Evolutionary conservation across 1,140 invertebrate genomes (phyloP).

Genomic region (Brachionus rubens): DNA sequence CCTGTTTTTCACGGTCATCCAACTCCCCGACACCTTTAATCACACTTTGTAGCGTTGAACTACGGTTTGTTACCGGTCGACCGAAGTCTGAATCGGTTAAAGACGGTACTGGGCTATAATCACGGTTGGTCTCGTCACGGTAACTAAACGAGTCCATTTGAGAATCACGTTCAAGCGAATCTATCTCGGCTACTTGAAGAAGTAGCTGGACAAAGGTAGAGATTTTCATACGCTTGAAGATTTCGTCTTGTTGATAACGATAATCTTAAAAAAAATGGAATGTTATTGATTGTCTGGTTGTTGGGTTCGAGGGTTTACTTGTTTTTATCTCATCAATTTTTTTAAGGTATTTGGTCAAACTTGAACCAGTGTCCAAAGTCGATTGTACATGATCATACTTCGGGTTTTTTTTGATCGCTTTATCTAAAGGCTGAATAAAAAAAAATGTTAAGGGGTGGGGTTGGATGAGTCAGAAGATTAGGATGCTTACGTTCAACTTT

Average conservation of each 20-base stretch:
- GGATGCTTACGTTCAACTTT: constrained; percentile 36
- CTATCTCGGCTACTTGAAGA: constrained; percentile 46
- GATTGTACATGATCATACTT: constrained; percentile 58
- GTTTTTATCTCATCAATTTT: constrained; percentile 58
- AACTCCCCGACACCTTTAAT: constrained; percentile 59
- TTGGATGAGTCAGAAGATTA: too few species aligned
- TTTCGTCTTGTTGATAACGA: constrained; percentile 56
- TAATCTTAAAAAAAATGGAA: constrained; percentile 25
- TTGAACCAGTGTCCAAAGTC: constrained; percentile 58
- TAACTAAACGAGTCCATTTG: not conserved
- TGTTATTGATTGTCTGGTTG: too few species aligned
- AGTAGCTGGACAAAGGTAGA: constrained; percentile 61
- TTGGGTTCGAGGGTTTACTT: too few species aligned
- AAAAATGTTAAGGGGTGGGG: too few species aligned
- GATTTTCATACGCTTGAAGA: constrained; percentile 63
- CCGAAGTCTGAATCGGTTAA: constrained; percentile 14
- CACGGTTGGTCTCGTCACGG: not conserved
- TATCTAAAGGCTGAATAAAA: constrained; percentile 47
- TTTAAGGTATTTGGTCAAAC: constrained; percentile 56
- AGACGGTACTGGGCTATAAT: constrained; percentile 13
- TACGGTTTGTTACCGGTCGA: not conserved
- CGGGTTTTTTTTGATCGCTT: constrained; percentile 57
- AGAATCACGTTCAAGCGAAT: not conserved
- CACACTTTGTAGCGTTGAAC: constrained; percentile 52
- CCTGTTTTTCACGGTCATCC: constrained; percentile 47